Conservation (phyloP, 2,797 vertebrate species). For the Ptychadena robeensis region DNA sequence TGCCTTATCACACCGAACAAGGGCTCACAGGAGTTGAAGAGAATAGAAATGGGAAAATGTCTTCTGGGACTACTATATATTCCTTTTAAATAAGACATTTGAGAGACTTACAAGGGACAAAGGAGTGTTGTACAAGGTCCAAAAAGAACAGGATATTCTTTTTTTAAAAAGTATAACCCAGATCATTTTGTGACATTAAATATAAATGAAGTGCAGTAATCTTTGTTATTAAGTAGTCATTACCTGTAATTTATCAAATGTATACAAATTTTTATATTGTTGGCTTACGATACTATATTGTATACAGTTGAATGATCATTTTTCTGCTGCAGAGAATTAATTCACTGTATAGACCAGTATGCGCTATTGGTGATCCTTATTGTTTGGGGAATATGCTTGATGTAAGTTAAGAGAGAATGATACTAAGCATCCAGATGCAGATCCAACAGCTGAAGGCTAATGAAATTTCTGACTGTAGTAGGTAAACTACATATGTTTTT, state of each 20-base stretch:
- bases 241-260: constrained; percentile 37
- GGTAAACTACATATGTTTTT: neutral
- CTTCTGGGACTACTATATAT: constrained; percentile 84
- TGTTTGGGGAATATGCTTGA: neutral
- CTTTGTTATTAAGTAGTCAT: constrained; percentile 65
- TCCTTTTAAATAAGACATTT: constrained; percentile 85
- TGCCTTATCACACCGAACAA: constrained; percentile 85
- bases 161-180: constrained; percentile 73
- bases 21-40: constrained; percentile 82
- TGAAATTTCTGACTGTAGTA: neutral
- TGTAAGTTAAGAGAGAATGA: neutral
- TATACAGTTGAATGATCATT: neutral
- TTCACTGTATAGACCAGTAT: neutral
- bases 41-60: constrained; percentile 85
- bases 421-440: neutral
- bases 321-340: neutral
- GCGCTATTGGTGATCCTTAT: neutral
- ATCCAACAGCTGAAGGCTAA: neutral
- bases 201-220: constrained; percentile 71
- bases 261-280: constrained; percentile 5
- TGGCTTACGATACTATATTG: neutral
- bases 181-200: constrained; percentile 71
- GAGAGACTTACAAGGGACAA: constrained; percentile 83
- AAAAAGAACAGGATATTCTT: constrained; percentile 77
- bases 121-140: constrained; percentile 75